Evolutionary conservation across 2,797 vertebrate genomes (phyloP).

Genomic region (Sorex maritimensis): DNA sequence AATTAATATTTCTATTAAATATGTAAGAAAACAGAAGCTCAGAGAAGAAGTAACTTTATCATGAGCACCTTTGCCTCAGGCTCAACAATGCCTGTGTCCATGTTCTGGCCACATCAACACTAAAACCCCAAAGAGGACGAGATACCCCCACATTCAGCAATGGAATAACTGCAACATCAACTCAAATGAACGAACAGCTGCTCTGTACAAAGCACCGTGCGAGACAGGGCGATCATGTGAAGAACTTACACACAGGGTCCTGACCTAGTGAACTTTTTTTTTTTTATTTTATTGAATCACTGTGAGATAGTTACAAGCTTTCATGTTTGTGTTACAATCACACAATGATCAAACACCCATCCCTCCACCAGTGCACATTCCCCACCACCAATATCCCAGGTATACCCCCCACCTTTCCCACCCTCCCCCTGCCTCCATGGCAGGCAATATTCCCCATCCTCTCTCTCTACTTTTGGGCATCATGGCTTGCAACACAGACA

Average conservation of each 20-base stretch:
- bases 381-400: no score
- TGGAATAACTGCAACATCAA: not conserved
- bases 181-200: not conserved
- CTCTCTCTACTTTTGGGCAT: no score
- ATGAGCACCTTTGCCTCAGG: not conserved
- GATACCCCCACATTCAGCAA: not conserved
- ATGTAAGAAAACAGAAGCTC: not conserved
- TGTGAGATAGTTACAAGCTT: no score
- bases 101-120: not conserved
- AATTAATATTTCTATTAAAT: not conserved
- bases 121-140: not conserved
- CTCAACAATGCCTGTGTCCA: not conserved
- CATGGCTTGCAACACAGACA: no score
- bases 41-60: not conserved
- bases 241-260: constrained; percentile 26
- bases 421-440: no score
- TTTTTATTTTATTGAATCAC: no score
- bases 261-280: not conserved
- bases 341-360: no score
- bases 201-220: not conserved
- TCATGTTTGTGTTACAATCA: no score
- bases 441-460: no score
- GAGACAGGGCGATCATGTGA: not conserved
- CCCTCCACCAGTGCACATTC: no score
- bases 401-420: no score